phyloP scores from a whole-genome alignment of 2,888 invertebrate genomes.

The Drosophila lacicola region DNA sequence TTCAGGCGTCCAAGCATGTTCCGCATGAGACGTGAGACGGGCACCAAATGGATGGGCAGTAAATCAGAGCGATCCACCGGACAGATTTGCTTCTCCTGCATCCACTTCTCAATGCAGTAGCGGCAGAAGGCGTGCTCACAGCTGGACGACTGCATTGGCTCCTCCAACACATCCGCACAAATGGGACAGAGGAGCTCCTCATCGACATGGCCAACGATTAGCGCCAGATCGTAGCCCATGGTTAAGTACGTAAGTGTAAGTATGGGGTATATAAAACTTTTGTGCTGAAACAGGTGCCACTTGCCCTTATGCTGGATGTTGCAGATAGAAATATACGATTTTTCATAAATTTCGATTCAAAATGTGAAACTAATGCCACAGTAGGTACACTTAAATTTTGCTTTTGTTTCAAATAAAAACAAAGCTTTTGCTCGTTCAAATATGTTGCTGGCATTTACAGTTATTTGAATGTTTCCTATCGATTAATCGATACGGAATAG shows the following conservation, averaged over 20 bases:
- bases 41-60: conserved; percentile 35
- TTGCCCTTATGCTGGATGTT: conserved; percentile 27
- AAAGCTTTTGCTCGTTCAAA: too few relatives aligned
- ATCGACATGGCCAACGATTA: conserved; percentile 62
- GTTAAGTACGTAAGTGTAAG: background rate
- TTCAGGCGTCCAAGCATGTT: conserved; percentile 59
- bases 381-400: conserved; percentile 12
- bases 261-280: background rate
- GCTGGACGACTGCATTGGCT: conserved; percentile 56
- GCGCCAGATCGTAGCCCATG: conserved; percentile 61
- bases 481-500: background rate
- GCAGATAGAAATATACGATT: conserved; percentile 22
- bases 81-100: conserved; percentile 56
- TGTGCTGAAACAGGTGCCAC: background rate
- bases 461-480: background rate
- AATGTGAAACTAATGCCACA: conserved; percentile 34
- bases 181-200: conserved; percentile 69
- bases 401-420: background rate
- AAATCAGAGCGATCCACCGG: conserved; percentile 63
- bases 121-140: conserved; percentile 67
- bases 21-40: conserved; percentile 64
- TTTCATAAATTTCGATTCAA: conserved; percentile 57
- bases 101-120: conserved; percentile 63
- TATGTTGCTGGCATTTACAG: too few relatives aligned
- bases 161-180: conserved; percentile 64